Evolutionary conservation across 2,113 vertebrate species (phyloP), one percentile per base, ranked within the genome.

Genomic region (Pyxicephalus adspersus): DNA sequence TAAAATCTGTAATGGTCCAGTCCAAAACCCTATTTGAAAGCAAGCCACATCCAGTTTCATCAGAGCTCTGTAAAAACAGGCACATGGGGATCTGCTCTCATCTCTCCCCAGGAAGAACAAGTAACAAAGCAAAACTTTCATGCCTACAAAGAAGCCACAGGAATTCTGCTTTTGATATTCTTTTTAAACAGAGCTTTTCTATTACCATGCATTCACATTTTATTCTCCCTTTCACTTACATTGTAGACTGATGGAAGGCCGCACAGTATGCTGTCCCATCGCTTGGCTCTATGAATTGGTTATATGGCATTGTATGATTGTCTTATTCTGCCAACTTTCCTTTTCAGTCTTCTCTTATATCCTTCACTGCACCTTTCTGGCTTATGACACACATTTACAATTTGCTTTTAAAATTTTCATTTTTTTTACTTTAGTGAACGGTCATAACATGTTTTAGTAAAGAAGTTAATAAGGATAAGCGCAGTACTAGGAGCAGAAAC

Each of bases 41-140:
- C 51, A 72, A 11, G 5, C 23, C 23, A 29, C 23, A 55, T 72
- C 26, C 51, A 72, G 26, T 55, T 45, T 45, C 38, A 45, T 45
- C 8, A 18, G 45, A 52, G 52, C 17, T 26, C 25, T 54, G 5
- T 70, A 23, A 52, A 72, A 25, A 7, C 20, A 6, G 20, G 68
- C 28, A 50, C 26, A 28, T 6, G 26, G 68, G 68, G 54, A 54
- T 55, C 26, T 29, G 26, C 28, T 54, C 68, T 72, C 8, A 20
- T 72, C 8, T 54, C 20, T 72, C 26, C 50, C 50, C 54, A 11
- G 50, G 51, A 72, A 72, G 7, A 19, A 72, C 52, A 51, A 72
- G 52, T 72, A 72, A 72, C 54, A 72, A 54, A 72, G 68, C 38
- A 72, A 55, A 72, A 72, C 50, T 72, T 58, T 73, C n/a, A 26